These are phyloP conservation scores for Xylocampa areola DNA, from an alignment of 2,888 invertebrate genomes.

Conservation along the genomic window DNA sequence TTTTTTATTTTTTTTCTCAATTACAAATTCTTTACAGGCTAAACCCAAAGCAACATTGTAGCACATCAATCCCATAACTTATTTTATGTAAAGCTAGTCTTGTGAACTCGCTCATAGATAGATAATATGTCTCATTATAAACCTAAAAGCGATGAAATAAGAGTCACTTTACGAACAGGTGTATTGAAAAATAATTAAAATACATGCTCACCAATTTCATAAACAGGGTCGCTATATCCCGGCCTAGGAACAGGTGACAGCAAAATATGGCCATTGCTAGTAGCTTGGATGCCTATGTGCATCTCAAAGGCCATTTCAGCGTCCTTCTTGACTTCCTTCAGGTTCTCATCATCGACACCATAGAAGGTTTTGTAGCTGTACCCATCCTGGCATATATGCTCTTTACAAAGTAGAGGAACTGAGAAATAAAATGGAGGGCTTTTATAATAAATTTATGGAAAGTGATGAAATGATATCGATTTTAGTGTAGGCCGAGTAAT, in stretches of 20 bases:
- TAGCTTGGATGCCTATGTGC: conserved; percentile 91
- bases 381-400: conserved; percentile 87
- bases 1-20: too few relatives aligned
- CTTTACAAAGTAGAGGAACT: conserved; percentile 52
- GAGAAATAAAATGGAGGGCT: conserved; percentile 4
- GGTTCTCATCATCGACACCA: conserved; percentile 73
- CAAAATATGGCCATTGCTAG: conserved; percentile 92
- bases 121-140: too few relatives aligned
- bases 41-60: too few relatives aligned
- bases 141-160: too few relatives aligned
- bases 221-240: conserved; percentile 87
- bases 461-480: not conserved
- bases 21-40: not conserved
- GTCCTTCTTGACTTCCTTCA: conserved; percentile 61
- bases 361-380: conserved; percentile 91
- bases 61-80: too few relatives aligned
- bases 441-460: not conserved
- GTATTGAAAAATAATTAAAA: too few relatives aligned
- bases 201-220: conserved; percentile 91
- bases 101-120: too few relatives aligned
- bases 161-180: too few relatives aligned
- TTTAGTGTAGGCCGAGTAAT: too few relatives aligned
- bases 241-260: conserved; percentile 88
- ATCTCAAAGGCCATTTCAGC: conserved; percentile 84
- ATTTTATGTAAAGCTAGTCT: too few relatives aligned